Base-by-base conservation (phyloP, 2,888 invertebrate genomes). In the Plagodis dolabraria region DNA sequence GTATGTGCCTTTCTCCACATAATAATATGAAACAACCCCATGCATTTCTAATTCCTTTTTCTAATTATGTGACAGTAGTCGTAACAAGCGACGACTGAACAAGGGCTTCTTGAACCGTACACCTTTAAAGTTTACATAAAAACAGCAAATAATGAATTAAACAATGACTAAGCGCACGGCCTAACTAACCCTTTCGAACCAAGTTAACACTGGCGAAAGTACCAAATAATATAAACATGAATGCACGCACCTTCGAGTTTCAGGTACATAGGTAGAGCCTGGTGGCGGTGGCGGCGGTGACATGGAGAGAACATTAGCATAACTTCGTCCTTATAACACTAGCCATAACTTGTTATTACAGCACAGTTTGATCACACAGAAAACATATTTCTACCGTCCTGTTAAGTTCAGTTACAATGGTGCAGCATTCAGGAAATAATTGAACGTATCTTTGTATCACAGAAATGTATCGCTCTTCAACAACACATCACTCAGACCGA, bases 211-310 rank as follows among this genome's bases (percentile, higher is more conserved):
- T 49, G 36, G 57, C 54, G 49, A 60, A 60, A 59, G 54, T 57
- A 50, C 11, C 9, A 7, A 54, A 42, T 54, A 50, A 51, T 62
- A 51, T 70, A 60, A 79, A 63, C 69, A 56, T 49, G 50, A 71
- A 74, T 79, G 76, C 74, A 86, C 89, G 74, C 82, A 90, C 91
- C 90, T 91, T 86, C 76, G 74, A 80, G 82, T 78, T 75, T 81
- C 90, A 88, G 91, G 88, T 86, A 89, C 79, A 83, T 85, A 89
- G 89, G 87, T 89, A 80, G 79, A 87, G 82, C 87, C 85, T 22
- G 22, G 22, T 22, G 22, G 22, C 22, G 22, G 22, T 22, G 22
- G 22, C 22, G 22, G 22, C 88, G 88, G 90, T 89, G 87, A 85
- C 86, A 86, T 86, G 80, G 80, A 82, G 76, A 80, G 80, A 79